Evolutionary conservation across 2,888 invertebrate species (phyloP), one percentile per base, ranked within the genome.

Genomic region (Laothoe populi): DNA sequence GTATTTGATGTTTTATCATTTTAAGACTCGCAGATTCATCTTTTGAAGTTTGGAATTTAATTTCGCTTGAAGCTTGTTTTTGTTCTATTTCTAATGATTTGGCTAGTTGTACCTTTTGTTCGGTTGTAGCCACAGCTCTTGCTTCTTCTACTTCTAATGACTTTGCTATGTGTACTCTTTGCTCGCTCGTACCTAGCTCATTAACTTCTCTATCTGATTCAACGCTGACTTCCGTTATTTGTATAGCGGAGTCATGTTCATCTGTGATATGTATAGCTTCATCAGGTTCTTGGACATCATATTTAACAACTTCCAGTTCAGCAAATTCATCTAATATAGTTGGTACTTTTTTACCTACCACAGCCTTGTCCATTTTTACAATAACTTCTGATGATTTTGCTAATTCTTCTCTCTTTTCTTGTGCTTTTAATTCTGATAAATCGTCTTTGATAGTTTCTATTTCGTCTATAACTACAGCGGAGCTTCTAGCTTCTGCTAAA

Each of bases 241-340:
- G 72, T 31, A 67, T 64, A 46, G 67, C 64, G 38, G 70, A 48
- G 21, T 70, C 69, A 5, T 66, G 63, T 45, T 72, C 74, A 19
- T 67, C 66, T 59, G 63, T 71, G 26, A 70, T 66, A 67, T 67
- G 70, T 59, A 69, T 42, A 63, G 59, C 21, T 62, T 66, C 42
- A 40, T 49, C n/a, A 57, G 62, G 23, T 42, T 64, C 63, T 10
- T 61, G 44, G 1, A 64, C 59, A 57, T 70, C 60, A 44, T 73
- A 67, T 67, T 83, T 83, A 0, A 77, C 66, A 24, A 83, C 75
- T 66, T 81, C 82, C 0, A 83, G 58, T 5, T 73, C 73, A 19
- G 78, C 78, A 38, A 69, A 77, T 60, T 73, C 82, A 49, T 82
- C 80, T 16, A 68, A 64, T 19, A 64, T 58, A 4, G 65, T 68